Percentiles rank a stretch among this genome's conserved stretches.
These are phyloP conservation scores for Stomorhina lunata DNA, from an alignment of 2,888 invertebrate genomes.

Conservation along the genomic window DNA sequence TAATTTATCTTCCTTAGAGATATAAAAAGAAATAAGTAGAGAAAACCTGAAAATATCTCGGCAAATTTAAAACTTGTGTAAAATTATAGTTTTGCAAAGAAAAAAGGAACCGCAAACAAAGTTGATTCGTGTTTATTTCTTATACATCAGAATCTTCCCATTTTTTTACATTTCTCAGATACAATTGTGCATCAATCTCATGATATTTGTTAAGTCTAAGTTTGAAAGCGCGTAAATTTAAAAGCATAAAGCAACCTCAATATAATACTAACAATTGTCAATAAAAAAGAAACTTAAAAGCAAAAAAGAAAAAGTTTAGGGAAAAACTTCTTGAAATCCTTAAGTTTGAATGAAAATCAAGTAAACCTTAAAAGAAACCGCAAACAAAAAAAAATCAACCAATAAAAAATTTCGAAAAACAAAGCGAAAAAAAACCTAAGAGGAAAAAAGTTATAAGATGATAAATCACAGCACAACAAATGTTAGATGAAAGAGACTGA, in stretches of 20 bases:
- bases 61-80: conserved; percentile 49
- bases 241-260: conserved; percentile 45
- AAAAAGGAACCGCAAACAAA: conserved; percentile 55
- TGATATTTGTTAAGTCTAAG: conserved; percentile 29
- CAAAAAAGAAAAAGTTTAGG: background rate
- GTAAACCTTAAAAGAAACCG: conserved; percentile 17
- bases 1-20: conserved; percentile 38
- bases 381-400: background rate
- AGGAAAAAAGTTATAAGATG: conserved; percentile 56
- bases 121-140: background rate
- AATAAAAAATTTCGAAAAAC: background rate
- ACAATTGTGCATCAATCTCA: conserved; percentile 16
- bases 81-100: conserved; percentile 23
- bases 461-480: conserved; percentile 65
- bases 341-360: conserved; percentile 56
- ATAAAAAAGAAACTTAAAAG: conserved; percentile 51
- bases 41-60: conserved; percentile 3
- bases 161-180: background rate
- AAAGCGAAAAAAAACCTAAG: conserved; percentile 12
- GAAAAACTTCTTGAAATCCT: conserved; percentile 33
- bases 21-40: background rate
- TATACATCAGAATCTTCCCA: background rate
- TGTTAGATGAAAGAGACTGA: conserved; percentile 52
- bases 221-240: conserved; percentile 51
- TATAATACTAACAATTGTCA: conserved; percentile 62